phyloP scores from a whole-genome alignment of 2,113 vertebrate species.

The Archilochus colubris region DNA sequence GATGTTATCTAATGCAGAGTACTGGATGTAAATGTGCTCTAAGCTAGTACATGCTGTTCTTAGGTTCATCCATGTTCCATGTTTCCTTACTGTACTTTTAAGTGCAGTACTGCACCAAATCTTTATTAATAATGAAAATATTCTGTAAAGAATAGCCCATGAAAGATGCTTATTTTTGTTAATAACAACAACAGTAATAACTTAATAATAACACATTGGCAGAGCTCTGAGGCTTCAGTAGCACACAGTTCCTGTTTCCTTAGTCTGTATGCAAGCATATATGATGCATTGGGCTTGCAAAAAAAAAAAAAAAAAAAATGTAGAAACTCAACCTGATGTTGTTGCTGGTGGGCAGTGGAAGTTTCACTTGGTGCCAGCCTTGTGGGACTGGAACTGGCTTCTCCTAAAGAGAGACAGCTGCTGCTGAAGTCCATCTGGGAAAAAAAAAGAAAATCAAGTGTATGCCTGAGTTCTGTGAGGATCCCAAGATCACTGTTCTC shows the following conservation, averaged over 20 bases:
- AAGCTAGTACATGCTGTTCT: neutral
- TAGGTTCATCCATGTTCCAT: neutral
- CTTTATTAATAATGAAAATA: neutral
- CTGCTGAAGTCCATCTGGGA: neutral
- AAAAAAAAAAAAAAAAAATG: neutral
- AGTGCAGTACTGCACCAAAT: neutral
- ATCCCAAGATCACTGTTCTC: neutral
- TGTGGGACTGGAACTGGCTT: neutral
- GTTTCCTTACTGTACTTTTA: neutral
- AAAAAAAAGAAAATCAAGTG: neutral
- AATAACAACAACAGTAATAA: too few relatives aligned
- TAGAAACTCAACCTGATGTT: neutral
- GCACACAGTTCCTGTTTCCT: neutral
- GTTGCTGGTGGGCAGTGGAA: neutral
- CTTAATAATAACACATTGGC: neutral
- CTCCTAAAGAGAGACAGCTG: neutral
- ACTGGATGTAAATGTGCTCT: neutral
- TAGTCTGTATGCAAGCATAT: neutral
- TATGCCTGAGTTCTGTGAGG: neutral
- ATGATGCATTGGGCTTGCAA: neutral
- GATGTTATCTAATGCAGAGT: neutral
- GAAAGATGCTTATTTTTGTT: neutral
- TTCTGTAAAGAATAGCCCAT: neutral
- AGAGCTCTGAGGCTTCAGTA: neutral
- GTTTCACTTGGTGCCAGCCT: neutral